These are phyloP conservation scores for Isurus oxyrinchus DNA, from an alignment of 2,113 vertebrate genomes.

Conservation along the genomic window DNA sequence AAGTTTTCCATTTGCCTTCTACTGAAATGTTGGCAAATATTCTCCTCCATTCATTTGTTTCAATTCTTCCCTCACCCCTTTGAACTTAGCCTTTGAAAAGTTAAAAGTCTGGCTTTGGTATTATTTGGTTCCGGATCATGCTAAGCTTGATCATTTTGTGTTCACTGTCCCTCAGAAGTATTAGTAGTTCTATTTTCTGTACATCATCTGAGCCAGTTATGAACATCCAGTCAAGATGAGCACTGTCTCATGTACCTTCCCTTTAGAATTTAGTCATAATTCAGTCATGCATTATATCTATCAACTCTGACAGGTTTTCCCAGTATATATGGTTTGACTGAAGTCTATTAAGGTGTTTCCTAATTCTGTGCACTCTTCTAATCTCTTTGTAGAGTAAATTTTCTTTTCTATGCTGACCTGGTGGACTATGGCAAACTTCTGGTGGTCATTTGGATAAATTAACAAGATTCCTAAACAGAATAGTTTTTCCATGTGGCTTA, in stretches of 20 bases:
- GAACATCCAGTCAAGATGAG: not conserved
- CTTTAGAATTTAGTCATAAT: not conserved
- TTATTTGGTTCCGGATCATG: not conserved
- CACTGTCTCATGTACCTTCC: not conserved
- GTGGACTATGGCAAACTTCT: not conserved
- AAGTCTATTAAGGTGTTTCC: not conserved
- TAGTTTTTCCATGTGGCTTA: not conserved
- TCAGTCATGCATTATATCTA: not conserved
- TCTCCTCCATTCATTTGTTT: not conserved
- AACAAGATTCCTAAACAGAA: not conserved
- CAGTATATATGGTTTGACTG: not conserved
- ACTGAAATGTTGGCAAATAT: not conserved
- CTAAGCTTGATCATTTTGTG: not conserved
- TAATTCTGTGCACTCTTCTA: not conserved
- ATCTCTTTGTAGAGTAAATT: not conserved
- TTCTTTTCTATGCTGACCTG: not conserved
- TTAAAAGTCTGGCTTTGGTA: not conserved
- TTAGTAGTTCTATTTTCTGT: not conserved
- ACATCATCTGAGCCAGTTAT: not conserved
- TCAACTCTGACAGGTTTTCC: not conserved
- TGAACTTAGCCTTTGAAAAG: not conserved
- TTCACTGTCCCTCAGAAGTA: not conserved
- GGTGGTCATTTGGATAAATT: not conserved
- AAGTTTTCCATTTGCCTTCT: not conserved
- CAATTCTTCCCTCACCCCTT: not conserved